Evolutionary conservation across 2,797 vertebrate genomes (phyloP).

Genomic region (Sebastes ruberrimus): DNA sequence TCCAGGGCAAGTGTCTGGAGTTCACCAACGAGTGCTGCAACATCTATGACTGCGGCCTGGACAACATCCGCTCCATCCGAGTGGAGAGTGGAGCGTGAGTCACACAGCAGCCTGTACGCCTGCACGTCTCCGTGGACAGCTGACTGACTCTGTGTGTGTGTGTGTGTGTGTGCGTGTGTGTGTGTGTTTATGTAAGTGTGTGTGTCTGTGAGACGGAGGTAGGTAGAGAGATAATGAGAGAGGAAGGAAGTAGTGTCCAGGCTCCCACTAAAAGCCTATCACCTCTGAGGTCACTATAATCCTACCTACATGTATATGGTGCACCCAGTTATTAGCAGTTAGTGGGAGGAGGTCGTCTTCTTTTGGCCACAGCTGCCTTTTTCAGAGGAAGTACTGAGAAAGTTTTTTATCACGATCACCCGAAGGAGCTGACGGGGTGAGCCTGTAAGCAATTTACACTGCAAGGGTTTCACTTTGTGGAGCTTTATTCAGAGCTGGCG

Average conservation of each 20-base stretch:
- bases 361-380: neutral
- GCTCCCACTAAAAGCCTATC: constrained; percentile 6
- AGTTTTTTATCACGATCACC: neutral
- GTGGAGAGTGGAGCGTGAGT: constrained; percentile 82
- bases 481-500: neutral
- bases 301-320: neutral
- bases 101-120: constrained; percentile 67
- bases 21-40: constrained; percentile 78
- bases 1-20: constrained; percentile 77
- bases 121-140: constrained; percentile 60
- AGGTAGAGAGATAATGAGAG: constrained; percentile 14
- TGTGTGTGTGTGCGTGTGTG: neutral
- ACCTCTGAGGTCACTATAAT: neutral
- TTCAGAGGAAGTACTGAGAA: neutral
- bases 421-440: neutral
- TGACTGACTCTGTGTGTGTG: constrained; percentile 39
- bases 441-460: neutral
- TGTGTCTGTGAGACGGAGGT: constrained; percentile 10
- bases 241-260: constrained; percentile 8
- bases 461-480: neutral
- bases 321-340: neutral
- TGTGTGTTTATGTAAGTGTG: constrained; percentile 15
- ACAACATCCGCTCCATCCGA: constrained; percentile 79
- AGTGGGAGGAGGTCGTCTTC: neutral
- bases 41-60: constrained; percentile 77